Base-by-base conservation (phyloP, 2,797 vertebrate species). In the Lepilemur septentrionalis region DNA sequence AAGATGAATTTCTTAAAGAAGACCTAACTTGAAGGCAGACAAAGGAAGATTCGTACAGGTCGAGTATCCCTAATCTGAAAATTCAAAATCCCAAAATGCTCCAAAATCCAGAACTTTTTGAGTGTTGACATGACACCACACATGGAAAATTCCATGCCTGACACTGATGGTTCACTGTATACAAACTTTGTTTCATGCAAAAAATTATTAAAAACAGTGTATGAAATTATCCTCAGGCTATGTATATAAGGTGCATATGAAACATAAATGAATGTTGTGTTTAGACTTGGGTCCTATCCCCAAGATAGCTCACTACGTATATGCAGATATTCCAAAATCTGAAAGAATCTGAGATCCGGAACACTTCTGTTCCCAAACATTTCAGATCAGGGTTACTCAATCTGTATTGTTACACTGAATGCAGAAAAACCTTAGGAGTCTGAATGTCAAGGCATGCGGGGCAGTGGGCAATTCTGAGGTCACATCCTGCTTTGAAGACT, bases 1-100 rank as follows among this genome's bases (percentile, higher is more conserved):
- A 95, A 76, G 50, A 57, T 89, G 46, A 57, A 83, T 93, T 90
- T 91, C 70, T 96, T 91, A 73, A 72, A 52, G 48, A 94, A 80
- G 32, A 61, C 41, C 57, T 93, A 84, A 35, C 70, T 75, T 41
- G 43, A 93, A 83, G 78, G 43, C 57, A 86, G 43, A 57, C 73
- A 76, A 69, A 80, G 48, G 63, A 84, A 93, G 83, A 41, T n/a
- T 59, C 67, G 55, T 57, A 38, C n/a, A 38, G 75, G 12, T 78
- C 55, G n/a, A n/a, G 50, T 35, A 11, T 28, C 14, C 50, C n/a
- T 79, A 79, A 57, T 38, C 50, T 79, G n/a, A 55, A 57, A 79
- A 79, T 79, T 38, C 52, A 52, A 57, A 79, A 38, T 79, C 75
- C 75, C 22, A 35, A 65, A 65, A 65, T 65, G 61, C 30, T 65